Percentiles rank a stretch among this genome's conserved stretches.
phyloP scores from a whole-genome alignment of 2,113 vertebrate genomes.

The Bubo scandiacus region DNA sequence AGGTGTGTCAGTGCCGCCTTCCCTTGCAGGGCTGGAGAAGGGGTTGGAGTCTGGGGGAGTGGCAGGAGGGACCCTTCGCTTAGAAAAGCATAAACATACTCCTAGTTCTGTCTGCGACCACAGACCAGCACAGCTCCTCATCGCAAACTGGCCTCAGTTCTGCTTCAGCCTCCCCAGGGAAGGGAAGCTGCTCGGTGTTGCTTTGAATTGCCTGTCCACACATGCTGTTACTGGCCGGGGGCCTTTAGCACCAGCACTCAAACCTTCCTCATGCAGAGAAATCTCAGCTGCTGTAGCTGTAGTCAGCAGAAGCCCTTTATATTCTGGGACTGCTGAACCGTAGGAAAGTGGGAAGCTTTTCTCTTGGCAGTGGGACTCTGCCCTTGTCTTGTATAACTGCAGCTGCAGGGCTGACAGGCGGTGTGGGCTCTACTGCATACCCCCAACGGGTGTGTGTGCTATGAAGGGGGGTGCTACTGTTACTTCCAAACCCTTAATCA shows the following conservation, averaged over 20 bases:
- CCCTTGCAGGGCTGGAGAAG: background rate
- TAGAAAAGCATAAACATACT: background rate
- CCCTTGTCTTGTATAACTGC: background rate
- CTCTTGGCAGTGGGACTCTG: background rate
- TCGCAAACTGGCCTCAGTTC: background rate
- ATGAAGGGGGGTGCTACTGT: background rate
- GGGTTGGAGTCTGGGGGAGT: background rate
- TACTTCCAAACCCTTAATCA: background rate
- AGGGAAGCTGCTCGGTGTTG: background rate
- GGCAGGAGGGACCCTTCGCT: background rate
- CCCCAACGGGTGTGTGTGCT: rapidly evolving
- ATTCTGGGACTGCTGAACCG: background rate
- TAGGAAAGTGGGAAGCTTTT: background rate
- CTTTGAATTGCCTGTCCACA: background rate
- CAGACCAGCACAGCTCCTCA: background rate
- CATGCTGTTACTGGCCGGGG: rapidly evolving
- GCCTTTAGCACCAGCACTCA: background rate
- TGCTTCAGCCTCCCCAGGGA: too few relatives aligned
- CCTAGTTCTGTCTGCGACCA: rapidly evolving
- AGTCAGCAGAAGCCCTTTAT: background rate
- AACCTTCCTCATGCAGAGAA: background rate
- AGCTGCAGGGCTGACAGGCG: background rate
- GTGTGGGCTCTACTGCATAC: rapidly evolving
- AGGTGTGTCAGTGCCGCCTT: slow-evolving; percentile 69
- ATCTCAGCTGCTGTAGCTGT: background rate